Base-by-base conservation (phyloP, 2,888 invertebrate genomes). In the Lithophane leautieri region DNA sequence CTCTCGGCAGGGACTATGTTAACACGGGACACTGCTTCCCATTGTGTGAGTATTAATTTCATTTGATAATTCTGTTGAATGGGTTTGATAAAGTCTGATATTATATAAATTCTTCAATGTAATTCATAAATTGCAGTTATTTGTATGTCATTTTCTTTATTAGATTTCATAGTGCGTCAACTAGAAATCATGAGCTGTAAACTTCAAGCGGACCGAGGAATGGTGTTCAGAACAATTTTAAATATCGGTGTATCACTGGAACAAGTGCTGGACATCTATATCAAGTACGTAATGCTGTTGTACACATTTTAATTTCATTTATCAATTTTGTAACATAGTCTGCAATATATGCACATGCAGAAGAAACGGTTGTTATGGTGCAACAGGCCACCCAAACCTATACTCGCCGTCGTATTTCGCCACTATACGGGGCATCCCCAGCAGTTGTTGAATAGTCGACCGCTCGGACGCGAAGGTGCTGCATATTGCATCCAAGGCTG, bases 1-100 rank as follows among this genome's bases (percentile, higher is more conserved):
- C 97, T 0, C 96, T 99, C 60, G 98, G 98, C 7, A 97, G 98
- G 79, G 97, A 98, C 86, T 99, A 99, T 90, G 97, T 98, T 34
- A 97, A 97, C 82, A 98, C 98, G 0, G 98, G 98, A 25, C 98
- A 98, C 88, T 99, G 99, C 92, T 99, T 99, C 91, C 99, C 99
- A 4, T 95, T 98, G 62, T 97, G 98, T 98, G 94, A 97, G 97
- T 95, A 62, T 68, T 28, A 0, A 6, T 60, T 50, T 73, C 11
- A 56, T 6, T 69, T 4, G 2, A 25, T 34, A 12, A 50, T 40
- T 22, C 22, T 22, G 28, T 34, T 19, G n/a, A 19, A 19, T 22
- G 0, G 19, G 2, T 44, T 47, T 4, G n/a, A 6, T 16, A 7
- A 42, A 14, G 8, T 69, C 2, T 6, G 4, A 47, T 12, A 11